Evolutionary conservation across 2,113 vertebrate genomes (phyloP), one percentile per base, ranked within the genome.

Genomic region (Regulus satrapa): DNA sequence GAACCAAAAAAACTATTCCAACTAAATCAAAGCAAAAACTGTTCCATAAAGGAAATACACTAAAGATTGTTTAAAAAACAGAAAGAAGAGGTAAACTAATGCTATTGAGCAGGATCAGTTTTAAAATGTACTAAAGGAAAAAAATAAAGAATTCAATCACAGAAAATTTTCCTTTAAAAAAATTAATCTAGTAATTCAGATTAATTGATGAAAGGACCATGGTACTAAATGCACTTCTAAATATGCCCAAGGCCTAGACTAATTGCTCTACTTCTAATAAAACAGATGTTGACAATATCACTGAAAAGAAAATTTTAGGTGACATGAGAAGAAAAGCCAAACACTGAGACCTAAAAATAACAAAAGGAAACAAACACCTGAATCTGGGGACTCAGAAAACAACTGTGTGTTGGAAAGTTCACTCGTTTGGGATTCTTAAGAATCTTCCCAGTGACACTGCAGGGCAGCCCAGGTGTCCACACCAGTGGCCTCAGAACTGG

Each of bases 401-500:
- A 64, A 43, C 14, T 19, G 10, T 14, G 10, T 1, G 3, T 46
- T 18, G 12, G 2, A 10, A 73, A 89, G 28, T 36, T 45, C 32
- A 36, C 16, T 63, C 4, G 21, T 46, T 25, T 5, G 6, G 17
- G 18, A 67, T 54, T 88, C 48, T 72, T 48, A 75, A 59, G 34
- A 63, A 58, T 5, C 3, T 20, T 18, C 48, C 25, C 36, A 20
- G 32, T 23, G 13, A 25, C 34, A 54, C 1, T 29, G 32, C 43
- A 75, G 20, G 38, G 28, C 38, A 89, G 55, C 46, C 45, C 14
- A 8, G 2, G 2, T 0, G 4, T 48, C 17, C 52, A 43, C 45
- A 69, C 3, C 0, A 0, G 41, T 2, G 20, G 15, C 13, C 40
- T 55, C 45, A n/a, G 10, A 59, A 4, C 4, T 14, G 21, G 21